These are phyloP conservation scores for Lithophane leautieri DNA, from an alignment of 2,888 invertebrate species.

Conservation along the genomic window DNA sequence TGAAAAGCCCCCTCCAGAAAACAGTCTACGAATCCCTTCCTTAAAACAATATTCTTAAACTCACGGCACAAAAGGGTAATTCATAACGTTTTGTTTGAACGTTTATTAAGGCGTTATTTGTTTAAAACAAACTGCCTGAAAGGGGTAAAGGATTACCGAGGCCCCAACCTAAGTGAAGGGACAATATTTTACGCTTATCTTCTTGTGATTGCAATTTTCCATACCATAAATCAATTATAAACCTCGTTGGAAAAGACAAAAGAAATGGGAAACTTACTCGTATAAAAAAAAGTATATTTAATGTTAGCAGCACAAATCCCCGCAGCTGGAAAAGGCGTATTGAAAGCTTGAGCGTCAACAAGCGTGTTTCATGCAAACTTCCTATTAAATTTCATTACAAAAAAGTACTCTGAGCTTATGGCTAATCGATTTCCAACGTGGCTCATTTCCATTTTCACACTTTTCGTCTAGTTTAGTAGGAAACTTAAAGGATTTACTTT, in stretches of 20 bases:
- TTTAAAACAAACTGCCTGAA: constrained; percentile 69
- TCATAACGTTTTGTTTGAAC: constrained; percentile 74
- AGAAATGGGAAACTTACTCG: constrained; percentile 29
- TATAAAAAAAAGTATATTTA: constrained; percentile 30
- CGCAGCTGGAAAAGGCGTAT: constrained; percentile 24
- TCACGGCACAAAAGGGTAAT: constrained; percentile 72
- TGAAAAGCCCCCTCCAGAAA: not conserved
- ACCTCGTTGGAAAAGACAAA: constrained; percentile 32
- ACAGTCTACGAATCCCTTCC: constrained; percentile 17
- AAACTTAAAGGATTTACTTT: not conserved
- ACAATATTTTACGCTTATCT: constrained; percentile 57
- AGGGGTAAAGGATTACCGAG: constrained; percentile 51
- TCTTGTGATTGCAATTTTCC: constrained; percentile 49
- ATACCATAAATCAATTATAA: constrained; percentile 47
- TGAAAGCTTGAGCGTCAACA: constrained; percentile 53
- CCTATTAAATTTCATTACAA: constrained; percentile 49
- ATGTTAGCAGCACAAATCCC: constrained; percentile 26
- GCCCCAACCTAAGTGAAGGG: constrained; percentile 37
- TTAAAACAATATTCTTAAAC: constrained; percentile 69
- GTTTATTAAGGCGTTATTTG: constrained; percentile 71
- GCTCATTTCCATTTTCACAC: constrained; percentile 16
- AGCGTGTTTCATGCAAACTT: constrained; percentile 39
- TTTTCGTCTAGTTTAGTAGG: not conserved
- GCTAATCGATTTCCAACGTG: constrained; percentile 41
- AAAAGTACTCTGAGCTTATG: constrained; percentile 39